phyloP scores from a whole-genome alignment of 2,113 vertebrate genomes.

The Nycticorax nycticorax region DNA sequence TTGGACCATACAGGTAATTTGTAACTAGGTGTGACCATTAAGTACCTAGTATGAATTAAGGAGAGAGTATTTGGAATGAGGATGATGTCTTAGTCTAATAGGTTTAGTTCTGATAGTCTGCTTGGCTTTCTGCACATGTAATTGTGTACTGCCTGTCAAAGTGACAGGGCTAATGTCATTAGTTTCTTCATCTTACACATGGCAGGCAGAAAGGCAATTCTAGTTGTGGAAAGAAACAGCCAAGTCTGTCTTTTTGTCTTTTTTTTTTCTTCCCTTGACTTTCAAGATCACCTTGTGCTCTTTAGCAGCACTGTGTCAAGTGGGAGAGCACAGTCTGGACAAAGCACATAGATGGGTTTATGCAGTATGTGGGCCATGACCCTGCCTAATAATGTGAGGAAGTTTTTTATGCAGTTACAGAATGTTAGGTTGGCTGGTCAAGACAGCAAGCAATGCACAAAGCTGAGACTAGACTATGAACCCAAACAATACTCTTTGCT shows the following conservation, averaged over 20 bases:
- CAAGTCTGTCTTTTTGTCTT: not conserved
- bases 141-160: constrained; percentile 6
- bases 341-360: not conserved
- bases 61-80: not conserved
- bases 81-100: not conserved
- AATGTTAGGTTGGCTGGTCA: not conserved
- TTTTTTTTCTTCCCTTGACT: not conserved
- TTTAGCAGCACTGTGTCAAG: not conserved
- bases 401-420: not conserved
- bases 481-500: not conserved
- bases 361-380: not conserved
- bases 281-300: not conserved
- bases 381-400: not conserved
- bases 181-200: not conserved
- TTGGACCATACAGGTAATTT: not conserved
- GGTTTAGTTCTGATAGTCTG: not conserved
- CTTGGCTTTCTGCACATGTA: not conserved
- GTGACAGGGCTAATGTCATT: not conserved
- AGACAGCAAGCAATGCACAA: not conserved
- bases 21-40: not conserved
- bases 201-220: not conserved
- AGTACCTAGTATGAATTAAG: not conserved
- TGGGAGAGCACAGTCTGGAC: not conserved
- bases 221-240: not conserved
- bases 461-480: not conserved